Conservation (phyloP, 2,888 invertebrate species). For the Drosophila nigricruria region DNA sequence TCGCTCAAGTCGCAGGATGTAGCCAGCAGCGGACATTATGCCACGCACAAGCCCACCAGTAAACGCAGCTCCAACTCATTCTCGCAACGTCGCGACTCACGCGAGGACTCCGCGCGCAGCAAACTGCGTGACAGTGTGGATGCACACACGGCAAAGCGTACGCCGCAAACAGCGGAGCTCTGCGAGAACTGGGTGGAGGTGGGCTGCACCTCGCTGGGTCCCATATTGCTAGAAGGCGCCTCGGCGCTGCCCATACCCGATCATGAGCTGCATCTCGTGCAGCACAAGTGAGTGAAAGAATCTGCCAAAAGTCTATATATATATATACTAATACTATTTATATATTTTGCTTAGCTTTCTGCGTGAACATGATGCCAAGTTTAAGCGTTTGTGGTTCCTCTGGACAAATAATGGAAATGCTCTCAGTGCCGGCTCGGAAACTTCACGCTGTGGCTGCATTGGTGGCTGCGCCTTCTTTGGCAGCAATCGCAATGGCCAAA, state of each 20-base stretch:
- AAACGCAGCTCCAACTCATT: conserved; percentile 84
- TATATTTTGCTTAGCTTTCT: conserved; percentile 86
- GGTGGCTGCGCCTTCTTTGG: conserved; percentile 98
- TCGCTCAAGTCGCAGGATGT: conserved; percentile 80
- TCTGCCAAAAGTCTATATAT: accelerated
- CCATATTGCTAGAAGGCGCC: conserved; percentile 95
- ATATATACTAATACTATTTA: background rate
- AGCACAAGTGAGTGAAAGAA: conserved; percentile 88
- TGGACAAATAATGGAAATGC: conserved; percentile 88
- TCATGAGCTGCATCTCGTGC: conserved; percentile 91
- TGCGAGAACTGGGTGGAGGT: conserved; percentile 96
- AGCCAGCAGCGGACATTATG: conserved; percentile 50
- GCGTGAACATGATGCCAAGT: conserved; percentile 92
- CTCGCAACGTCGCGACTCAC: conserved; percentile 84
- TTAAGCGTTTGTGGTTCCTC: conserved; percentile 96
- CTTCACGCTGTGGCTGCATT: conserved; percentile 95
- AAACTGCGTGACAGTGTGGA: conserved; percentile 83
- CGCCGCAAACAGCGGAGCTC: conserved; percentile 79
- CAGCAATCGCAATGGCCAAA: conserved; percentile 93
- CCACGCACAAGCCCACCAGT: conserved; percentile 61
- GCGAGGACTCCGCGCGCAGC: conserved; percentile 79
- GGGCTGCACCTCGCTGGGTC: conserved; percentile 95
- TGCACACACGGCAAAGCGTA: conserved; percentile 73
- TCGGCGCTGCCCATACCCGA: conserved; percentile 92
- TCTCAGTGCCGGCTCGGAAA: conserved; percentile 86